A percentile compares a stretch with the other conserved stretches of the same genome.
phyloP scores from a whole-genome alignment of 2,113 vertebrate genomes.

The Heliornis fulica region DNA sequence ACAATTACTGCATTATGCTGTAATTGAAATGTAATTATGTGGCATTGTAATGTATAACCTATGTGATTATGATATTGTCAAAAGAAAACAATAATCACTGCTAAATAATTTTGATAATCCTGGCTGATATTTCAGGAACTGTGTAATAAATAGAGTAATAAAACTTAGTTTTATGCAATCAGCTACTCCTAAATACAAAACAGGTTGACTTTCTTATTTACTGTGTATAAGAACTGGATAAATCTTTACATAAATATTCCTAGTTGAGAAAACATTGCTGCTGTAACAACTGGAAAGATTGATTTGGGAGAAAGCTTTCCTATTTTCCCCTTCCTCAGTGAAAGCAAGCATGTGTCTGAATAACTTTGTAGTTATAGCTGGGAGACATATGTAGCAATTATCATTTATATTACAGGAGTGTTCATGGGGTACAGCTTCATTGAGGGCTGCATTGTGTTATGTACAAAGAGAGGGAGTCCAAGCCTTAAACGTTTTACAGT shows the following conservation, averaged over 20 bases:
- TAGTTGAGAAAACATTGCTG: rapidly evolving
- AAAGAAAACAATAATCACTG: background rate
- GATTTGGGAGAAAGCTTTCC: background rate
- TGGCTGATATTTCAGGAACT: background rate
- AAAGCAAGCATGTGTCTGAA: background rate
- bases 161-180: background rate
- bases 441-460: background rate
- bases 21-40: background rate
- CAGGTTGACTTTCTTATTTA: background rate
- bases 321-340: background rate
- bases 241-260: background rate
- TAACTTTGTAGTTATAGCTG: background rate
- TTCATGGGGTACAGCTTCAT: background rate
- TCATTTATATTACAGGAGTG: background rate
- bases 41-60: background rate
- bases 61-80: background rate
- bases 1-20: background rate
- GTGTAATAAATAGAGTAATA: background rate
- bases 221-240: background rate
- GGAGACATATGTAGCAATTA: background rate
- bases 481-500: background rate
- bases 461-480: background rate
- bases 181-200: background rate
- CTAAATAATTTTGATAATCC: background rate
- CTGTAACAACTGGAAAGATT: rapidly evolving